Percentiles rank a stretch among this genome's conserved stretches.
Conservation (phyloP, 2,888 invertebrate species). For the Agriopis marginaria region DNA sequence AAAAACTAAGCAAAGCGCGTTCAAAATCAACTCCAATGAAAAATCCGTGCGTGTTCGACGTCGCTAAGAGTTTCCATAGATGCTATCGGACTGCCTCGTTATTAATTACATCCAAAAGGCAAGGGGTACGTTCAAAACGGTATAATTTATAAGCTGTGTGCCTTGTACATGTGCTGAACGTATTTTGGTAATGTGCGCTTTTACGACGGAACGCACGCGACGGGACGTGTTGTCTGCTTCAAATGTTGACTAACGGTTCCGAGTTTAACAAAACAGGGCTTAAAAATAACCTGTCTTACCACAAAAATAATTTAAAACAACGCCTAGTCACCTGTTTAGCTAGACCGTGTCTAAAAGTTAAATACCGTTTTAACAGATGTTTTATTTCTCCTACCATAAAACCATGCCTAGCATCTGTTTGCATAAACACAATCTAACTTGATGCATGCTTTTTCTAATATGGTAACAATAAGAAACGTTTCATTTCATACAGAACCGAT, state of each 20-base stretch:
- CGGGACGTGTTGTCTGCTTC: slow-evolving; percentile 44
- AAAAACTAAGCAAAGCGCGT: neutral
- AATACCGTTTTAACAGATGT: no score
- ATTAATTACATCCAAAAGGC: slow-evolving; percentile 78
- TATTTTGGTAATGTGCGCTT: slow-evolving; percentile 75
- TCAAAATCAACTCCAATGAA: slow-evolving; percentile 34
- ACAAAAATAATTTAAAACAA: no score
- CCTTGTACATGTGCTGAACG: slow-evolving; percentile 77
- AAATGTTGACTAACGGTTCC: slow-evolving; percentile 13
- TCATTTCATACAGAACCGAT: no score
- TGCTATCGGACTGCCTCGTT: slow-evolving; percentile 74
- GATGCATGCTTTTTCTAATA: no score
- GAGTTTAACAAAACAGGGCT: slow-evolving; percentile 6
- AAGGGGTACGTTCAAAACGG: slow-evolving; percentile 64
- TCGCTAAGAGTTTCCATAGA: slow-evolving; percentile 62
- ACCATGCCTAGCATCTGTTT: no score
- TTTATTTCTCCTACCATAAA: no score
- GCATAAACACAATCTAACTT: no score
- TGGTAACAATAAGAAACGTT: no score
- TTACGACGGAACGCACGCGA: slow-evolving; percentile 76
- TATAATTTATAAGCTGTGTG: slow-evolving; percentile 76
- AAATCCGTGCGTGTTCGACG: slow-evolving; percentile 53
- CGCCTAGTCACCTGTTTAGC: no score
- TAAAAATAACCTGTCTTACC: no score
- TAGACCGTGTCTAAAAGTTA: no score